Evolutionary conservation across 37 sponge, comb jelly and placozoan species (phyloP).

Genomic region (Chondrilla cf. caribensis): DNA sequence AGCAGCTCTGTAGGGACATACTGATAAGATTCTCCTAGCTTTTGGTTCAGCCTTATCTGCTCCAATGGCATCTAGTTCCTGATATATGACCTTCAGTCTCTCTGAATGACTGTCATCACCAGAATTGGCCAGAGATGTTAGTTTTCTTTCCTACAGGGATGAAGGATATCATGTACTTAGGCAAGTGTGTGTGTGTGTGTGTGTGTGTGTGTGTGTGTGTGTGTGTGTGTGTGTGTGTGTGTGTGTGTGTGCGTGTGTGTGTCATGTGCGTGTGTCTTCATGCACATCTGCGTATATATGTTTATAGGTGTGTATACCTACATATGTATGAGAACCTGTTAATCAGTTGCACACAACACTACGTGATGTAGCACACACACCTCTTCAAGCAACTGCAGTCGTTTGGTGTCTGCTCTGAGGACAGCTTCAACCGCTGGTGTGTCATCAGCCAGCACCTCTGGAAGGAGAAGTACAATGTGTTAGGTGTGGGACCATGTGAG

Average conservation of each 20-base stretch:
- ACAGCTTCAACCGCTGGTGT: conserved; percentile 89
- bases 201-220: too few species aligned
- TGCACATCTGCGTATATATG: neutral
- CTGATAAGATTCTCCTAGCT: conserved; percentile 91
- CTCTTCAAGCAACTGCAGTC: conserved; percentile 73
- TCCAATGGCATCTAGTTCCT: conserved; percentile 91
- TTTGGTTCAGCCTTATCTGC: conserved; percentile 88
- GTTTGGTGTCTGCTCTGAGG: conserved; percentile 80
- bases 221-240: too few species aligned
- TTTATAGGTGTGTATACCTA: neutral
- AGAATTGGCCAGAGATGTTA: conserved; percentile 40
- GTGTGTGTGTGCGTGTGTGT: too few species aligned
- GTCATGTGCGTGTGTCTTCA: too few species aligned
- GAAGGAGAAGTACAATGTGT: too few species aligned
- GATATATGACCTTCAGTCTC: conserved; percentile 56
- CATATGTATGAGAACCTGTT: neutral
- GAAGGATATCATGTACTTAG: neutral
- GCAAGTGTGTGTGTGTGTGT: neutral
- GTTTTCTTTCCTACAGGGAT: conserved; percentile 34
- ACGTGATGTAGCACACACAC: conserved; percentile 29
- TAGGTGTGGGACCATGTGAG: too few species aligned
- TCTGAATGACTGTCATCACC: conserved; percentile 65
- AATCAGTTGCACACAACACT: neutral
- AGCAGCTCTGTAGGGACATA: too few species aligned
- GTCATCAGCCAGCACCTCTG: conserved; percentile 84